These are phyloP conservation scores for Ciconia stormi DNA, from an alignment of 2,113 vertebrate genomes.

Conservation along the genomic window DNA sequence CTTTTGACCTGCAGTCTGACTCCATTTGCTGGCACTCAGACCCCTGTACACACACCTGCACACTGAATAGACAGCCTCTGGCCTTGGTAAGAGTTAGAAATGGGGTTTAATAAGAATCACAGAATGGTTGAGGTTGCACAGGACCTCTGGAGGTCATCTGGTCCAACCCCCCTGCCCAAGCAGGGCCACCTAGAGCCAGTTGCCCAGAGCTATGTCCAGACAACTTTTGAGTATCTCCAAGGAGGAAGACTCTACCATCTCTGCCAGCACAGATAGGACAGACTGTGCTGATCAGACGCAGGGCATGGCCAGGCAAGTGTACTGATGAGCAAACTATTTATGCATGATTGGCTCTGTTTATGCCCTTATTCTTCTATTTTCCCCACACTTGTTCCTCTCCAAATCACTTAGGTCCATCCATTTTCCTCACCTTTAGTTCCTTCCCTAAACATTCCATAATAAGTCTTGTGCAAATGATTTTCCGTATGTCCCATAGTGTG, in stretches of 20 bases:
- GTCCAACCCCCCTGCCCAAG: neutral
- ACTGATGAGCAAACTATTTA: neutral
- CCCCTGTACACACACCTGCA: neutral
- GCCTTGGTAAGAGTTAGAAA: neutral
- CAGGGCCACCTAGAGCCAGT: neutral
- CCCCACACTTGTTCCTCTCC: neutral
- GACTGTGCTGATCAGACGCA: neutral
- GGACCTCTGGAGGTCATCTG: neutral
- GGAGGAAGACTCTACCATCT: neutral
- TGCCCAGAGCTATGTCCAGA: neutral
- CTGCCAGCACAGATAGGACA: neutral
- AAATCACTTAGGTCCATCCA: neutral
- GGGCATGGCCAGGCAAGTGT: neutral
- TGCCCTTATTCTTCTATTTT: neutral
- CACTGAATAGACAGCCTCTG: neutral
- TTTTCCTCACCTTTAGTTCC: neutral
- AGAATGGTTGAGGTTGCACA: neutral
- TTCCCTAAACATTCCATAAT: neutral
- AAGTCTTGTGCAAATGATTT: neutral
- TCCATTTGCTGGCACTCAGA: neutral
- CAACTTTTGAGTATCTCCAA: neutral
- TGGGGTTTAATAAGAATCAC: neutral
- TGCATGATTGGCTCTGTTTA: neutral
- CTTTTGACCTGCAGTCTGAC: neutral
- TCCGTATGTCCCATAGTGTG: neutral